Percentiles rank a stretch among this genome's conserved stretches.
phyloP scores from a whole-genome alignment of 2,797 vertebrate genomes.

The Babyrousa celebensis region DNA sequence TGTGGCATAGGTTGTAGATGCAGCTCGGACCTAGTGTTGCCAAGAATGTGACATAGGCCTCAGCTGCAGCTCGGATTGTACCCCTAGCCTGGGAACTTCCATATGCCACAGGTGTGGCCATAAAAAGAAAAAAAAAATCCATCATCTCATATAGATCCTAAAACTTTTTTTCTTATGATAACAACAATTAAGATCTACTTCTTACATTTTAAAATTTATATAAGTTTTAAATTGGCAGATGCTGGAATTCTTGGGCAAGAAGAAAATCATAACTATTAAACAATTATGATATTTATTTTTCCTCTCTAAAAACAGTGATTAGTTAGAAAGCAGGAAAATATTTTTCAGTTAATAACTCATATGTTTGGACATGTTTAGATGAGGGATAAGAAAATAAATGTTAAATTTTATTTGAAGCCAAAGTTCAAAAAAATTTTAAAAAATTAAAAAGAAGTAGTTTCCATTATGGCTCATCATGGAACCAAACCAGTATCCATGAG shows the following conservation, averaged over 20 bases:
- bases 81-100: no score
- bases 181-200: not conserved
- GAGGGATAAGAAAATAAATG: not conserved
- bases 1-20: no score
- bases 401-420: conserved; percentile 49
- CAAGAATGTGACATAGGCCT: no score
- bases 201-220: not conserved
- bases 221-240: conserved; percentile 35
- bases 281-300: conserved; percentile 36
- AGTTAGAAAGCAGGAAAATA: conserved; percentile 16
- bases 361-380: conserved; percentile 54
- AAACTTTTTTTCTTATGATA: not conserved
- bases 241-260: not conserved
- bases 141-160: not conserved
- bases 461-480: no score
- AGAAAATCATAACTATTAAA: conserved; percentile 27
- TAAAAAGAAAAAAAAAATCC: not conserved
- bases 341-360: conserved; percentile 57
- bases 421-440: not conserved
- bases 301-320: not conserved
- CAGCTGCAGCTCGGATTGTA: no score
- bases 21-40: no score
- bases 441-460: no score
- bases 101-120: no score
- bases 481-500: no score